phyloP scores from a whole-genome alignment of 2,888 invertebrate genomes.

The Euzophera pinguis region DNA sequence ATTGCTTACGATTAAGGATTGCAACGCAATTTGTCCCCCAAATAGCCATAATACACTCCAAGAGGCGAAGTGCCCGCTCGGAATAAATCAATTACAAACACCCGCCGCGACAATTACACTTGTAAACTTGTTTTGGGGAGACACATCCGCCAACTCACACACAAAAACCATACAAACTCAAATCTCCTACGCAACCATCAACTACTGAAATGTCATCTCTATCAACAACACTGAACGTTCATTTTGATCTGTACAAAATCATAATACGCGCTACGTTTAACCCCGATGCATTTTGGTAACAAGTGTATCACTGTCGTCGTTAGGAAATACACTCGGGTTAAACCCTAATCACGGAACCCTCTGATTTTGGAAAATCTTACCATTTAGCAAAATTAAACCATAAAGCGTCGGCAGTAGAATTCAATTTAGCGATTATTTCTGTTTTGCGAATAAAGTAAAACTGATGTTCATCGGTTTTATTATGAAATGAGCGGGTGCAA shows the following conservation, averaged over 20 bases:
- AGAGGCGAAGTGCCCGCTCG: slow-evolving; percentile 28
- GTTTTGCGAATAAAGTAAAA: slow-evolving; percentile 24
- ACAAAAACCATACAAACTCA: slow-evolving; percentile 17
- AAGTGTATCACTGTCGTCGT: slow-evolving; percentile 58
- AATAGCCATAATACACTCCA: slow-evolving; percentile 16
- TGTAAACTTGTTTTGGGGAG: slow-evolving; percentile 60
- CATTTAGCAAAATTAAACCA: slow-evolving; percentile 25
- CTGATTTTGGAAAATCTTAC: slow-evolving; percentile 38
- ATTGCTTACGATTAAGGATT: slow-evolving; percentile 18
- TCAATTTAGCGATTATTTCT: slow-evolving; percentile 11
- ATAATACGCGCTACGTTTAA: slow-evolving; percentile 23
- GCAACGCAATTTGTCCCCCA: slow-evolving; percentile 29
- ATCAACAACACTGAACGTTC: background rate
- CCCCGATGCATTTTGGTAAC: slow-evolving; percentile 51
- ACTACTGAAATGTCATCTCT: background rate
- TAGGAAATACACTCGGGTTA: slow-evolving; percentile 63
- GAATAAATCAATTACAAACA: slow-evolving; percentile 69
- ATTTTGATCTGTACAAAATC: background rate
- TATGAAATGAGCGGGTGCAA: slow-evolving; percentile 46
- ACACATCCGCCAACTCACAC: slow-evolving; percentile 45
- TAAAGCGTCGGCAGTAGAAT: slow-evolving; percentile 19
- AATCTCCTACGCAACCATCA: background rate
- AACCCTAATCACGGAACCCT: slow-evolving; percentile 66
- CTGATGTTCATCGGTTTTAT: slow-evolving; percentile 46
- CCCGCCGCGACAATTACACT: slow-evolving; percentile 66